These are phyloP conservation scores for Schlechtendalia chinensis DNA, from an alignment of 1,140 invertebrate genomes.

Conservation along the genomic window DNA sequence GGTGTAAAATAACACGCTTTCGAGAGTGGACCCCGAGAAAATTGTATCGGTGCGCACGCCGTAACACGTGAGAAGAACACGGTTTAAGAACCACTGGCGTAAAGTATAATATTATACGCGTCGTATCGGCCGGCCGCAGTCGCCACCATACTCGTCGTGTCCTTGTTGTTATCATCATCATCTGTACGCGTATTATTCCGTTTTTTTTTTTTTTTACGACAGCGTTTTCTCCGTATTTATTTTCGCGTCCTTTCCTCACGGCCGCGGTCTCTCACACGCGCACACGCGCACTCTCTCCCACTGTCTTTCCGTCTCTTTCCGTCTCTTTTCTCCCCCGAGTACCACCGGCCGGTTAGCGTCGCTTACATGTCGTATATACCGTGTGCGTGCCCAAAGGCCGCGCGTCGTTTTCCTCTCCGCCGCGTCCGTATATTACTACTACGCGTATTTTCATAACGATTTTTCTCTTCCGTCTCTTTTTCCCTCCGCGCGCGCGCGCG, in stretches of 20 bases:
- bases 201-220: background rate
- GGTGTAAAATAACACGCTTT: no score
- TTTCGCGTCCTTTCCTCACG: slow-evolving; percentile 5
- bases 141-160: background rate
- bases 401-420: no score
- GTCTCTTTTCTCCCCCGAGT: no score
- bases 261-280: background rate
- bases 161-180: slow-evolving; percentile 5
- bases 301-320: no score
- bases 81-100: no score
- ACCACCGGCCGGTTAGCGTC: no score
- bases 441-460: background rate
- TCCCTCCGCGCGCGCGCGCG: background rate
- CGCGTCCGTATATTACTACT: background rate
- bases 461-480: background rate
- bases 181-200: background rate
- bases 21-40: no score
- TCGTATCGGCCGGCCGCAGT: slow-evolving; percentile 36
- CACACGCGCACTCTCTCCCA: no score
- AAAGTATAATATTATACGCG: slow-evolving; percentile 33
- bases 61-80: no score
- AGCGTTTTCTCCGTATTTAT: background rate
- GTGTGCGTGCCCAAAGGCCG: background rate
- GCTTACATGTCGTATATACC: no score
- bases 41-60: no score